Evolutionary conservation across 1,140 invertebrate genomes (phyloP).

Genomic region (Acromyrmex charruanus): DNA sequence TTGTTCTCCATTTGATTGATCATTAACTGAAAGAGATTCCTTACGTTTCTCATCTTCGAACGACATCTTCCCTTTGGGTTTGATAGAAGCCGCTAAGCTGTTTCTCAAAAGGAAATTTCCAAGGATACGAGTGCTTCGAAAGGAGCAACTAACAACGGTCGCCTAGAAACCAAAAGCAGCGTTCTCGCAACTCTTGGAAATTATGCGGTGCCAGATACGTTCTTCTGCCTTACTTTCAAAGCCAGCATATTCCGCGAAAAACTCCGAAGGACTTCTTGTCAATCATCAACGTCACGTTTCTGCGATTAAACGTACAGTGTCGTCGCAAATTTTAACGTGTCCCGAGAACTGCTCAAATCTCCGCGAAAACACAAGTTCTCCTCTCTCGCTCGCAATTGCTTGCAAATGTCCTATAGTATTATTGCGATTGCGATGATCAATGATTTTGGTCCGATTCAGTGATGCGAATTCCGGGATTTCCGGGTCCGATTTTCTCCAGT

Average conservation of each 20-base stretch:
- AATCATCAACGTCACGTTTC: slow-evolving; percentile 3
- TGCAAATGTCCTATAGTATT: no score
- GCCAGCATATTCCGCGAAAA: slow-evolving; percentile 51
- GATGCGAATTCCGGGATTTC: no score
- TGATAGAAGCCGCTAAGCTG: slow-evolving; percentile 2
- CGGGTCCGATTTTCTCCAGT: background rate
- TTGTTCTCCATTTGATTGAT: background rate
- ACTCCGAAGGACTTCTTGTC: slow-evolving; percentile 13
- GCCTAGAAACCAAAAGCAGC: slow-evolving; percentile 70
- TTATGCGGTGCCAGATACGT: slow-evolving; percentile 17
- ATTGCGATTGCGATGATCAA: no score
- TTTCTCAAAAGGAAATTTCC: slow-evolving; percentile 50
- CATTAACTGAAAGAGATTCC: background rate
- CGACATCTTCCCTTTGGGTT: slow-evolving; percentile 50
- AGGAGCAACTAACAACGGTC: slow-evolving; percentile 47
- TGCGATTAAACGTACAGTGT: background rate
- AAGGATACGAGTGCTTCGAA: background rate
- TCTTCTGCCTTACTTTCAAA: slow-evolving; percentile 68
- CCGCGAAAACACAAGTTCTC: background rate
- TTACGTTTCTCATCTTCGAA: slow-evolving; percentile 76
- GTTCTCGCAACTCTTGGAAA: slow-evolving; percentile 47
- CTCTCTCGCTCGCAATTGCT: background rate
- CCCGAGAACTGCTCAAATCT: background rate
- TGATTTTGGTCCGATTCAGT: background rate
- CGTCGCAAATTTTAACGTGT: background rate